Evolutionary conservation across 92 coral and sea anemone genomes (phyloP), one percentile per base, ranked within the genome.

Genomic region (Porites rus): DNA sequence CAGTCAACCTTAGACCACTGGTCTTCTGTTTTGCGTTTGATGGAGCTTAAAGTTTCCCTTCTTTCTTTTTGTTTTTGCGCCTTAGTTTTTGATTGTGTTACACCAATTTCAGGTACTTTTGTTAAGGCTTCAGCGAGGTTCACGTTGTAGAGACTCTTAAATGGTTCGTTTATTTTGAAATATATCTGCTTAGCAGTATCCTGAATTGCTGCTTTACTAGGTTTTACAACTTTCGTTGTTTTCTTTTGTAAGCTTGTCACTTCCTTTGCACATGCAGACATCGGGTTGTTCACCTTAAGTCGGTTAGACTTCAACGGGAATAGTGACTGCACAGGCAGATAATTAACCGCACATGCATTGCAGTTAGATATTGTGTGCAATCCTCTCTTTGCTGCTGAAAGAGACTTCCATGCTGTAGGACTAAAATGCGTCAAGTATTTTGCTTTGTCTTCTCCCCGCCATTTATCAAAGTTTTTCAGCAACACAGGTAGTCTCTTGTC

Each of bases 1-100:
- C 46, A 4, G 46, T 71, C 75, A 71, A 71, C 58, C 18, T 71
- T 71, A 10, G 75, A 71, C 75, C 58, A 43, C 75, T 43, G 51
- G 14, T 43, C 75, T 11, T 43, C 75, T 4, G 24, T 43, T 4
- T 43, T 46, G 14, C 18, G 31, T 71, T 38, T 25, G n/a, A 71
- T 13, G 7, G 20, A 21, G 58, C 75, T 71, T 38, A n/a, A 19
- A 43, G 21, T 71, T 38, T 38, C 4, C 46, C 75, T 43, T 25
- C 75, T 43, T 43, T 71, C 58, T 17, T 14, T 71, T 71, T 71
- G 56, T 43, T 71, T 71, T 18, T 46, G 52, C 13, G n/a, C 75
- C 75, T 71, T 71, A 11, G 54, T 43, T 71, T 38, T 71, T 46
- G 56, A 43, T 8, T 16, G 19, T 46, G 75, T 71, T 10, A 71